Evolutionary conservation across 2,888 invertebrate genomes (phyloP), one percentile per base, ranked within the genome.

Genomic region (Buathra laborator): DNA sequence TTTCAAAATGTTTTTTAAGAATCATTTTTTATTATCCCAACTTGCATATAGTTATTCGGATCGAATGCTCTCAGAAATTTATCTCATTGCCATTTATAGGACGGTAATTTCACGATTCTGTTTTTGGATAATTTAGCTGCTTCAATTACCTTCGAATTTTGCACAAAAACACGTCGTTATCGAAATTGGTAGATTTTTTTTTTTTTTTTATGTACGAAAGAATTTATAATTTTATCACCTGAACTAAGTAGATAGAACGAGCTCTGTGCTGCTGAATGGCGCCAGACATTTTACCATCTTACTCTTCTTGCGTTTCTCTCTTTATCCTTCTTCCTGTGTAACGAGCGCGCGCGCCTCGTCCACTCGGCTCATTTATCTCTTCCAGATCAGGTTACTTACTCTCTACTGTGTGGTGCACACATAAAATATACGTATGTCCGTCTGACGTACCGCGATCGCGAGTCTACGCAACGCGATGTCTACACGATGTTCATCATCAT

Each of bases 381-480:
- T 81, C 68, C 81, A 81, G 84, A 84, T 84, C 84, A 81, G 84
- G 81, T 84, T 81, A 81, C 84, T 84, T 77, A 78, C 84, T 84
- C 81, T 59, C 70, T 19, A 51, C 66, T 24, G 56, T 59, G 46
- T 24, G 16, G 71, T 56, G 70, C 29, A 68, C 37, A 67, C 43
- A 78, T 53, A 66, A 66, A 76, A 66, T 53, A 76, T 72, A 62
- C 43, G 76, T 76, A 77, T 66, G 51, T 64, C 62, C 37, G 56
- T 76, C 80, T 62, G 84, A 84, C 80, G 72, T 71, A 80, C 59
- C 37, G 14, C 53, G 62, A 83, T 37, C 37, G 59, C 75, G 83
- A 79, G 70, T 44, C 83, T 64, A 70, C 79, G 78, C 79, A 70
- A 76, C 75, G 71, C 59, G 46, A 48, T 43, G 72, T 81, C 76